Conservation (phyloP, 2,888 invertebrate species). For the Oligia latruncula region DNA sequence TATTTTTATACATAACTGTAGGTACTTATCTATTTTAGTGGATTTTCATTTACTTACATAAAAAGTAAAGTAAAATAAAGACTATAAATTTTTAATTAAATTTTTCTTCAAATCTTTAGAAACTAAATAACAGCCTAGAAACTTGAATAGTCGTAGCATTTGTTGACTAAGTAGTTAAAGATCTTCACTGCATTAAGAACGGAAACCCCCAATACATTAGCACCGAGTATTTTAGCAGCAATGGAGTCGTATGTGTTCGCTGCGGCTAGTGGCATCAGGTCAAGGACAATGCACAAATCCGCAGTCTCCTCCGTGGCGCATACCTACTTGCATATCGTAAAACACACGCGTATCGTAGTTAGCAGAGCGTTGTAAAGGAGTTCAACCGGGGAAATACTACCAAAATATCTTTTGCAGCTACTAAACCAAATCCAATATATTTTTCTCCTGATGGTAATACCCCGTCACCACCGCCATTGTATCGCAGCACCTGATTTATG, state of each 20-base stretch:
- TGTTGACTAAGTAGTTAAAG: constrained; percentile 17
- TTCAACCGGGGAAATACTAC: neutral
- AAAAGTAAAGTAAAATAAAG: neutral
- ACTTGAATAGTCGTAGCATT: neutral
- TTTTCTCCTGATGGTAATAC: neutral
- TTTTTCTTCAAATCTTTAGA: neutral
- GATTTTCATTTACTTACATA: neutral
- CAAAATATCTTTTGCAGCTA: neutral
- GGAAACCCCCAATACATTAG: constrained; percentile 42
- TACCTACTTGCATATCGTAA: neutral
- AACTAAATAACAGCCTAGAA: neutral
- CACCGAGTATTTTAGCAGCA: constrained; percentile 47
- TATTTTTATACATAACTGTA: neutral
- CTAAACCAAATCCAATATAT: constrained; percentile 18
- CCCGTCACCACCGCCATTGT: constrained; percentile 28
- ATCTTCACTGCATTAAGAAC: constrained; percentile 30
- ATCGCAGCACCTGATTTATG: constrained; percentile 63
- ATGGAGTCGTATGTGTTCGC: constrained; percentile 69
- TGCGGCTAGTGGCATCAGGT: constrained; percentile 78
- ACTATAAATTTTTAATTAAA: too few species aligned
- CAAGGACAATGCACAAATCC: constrained; percentile 81
- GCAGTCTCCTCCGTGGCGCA: constrained; percentile 73
- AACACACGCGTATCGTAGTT: constrained; percentile 3
- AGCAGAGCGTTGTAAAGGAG: neutral
- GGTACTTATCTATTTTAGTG: neutral